Percentiles rank a stretch among this genome's conserved stretches.
Evolutionary conservation across 2,797 vertebrate species (phyloP).

Genomic region (Lepus townsendii): DNA sequence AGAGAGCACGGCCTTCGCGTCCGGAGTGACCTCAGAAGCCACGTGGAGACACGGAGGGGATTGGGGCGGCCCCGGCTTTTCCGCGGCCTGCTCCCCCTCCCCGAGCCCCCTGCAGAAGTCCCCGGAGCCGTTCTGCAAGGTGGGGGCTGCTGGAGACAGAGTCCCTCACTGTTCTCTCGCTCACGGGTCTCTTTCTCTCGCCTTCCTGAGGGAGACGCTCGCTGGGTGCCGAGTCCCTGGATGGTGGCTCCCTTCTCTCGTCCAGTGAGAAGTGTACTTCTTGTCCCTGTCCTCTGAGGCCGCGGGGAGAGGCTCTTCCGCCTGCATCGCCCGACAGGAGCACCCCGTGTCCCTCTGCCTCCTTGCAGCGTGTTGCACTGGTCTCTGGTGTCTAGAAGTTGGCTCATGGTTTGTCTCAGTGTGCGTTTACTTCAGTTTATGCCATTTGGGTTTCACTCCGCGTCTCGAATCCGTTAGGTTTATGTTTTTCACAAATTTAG

Average conservation of each 20-base stretch:
- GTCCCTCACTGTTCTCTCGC: not conserved
- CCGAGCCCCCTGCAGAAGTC: not conserved
- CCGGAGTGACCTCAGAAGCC: too few relatives aligned
- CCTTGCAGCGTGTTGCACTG: not conserved
- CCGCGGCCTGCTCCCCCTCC: too few relatives aligned
- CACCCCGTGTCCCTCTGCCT: not conserved
- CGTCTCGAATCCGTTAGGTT: not conserved
- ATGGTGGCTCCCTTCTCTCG: not conserved
- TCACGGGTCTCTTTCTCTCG: not conserved
- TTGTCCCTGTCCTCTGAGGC: not conserved
- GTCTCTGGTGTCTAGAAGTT: not conserved
- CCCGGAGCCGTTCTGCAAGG: not conserved
- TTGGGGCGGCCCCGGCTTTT: too few relatives aligned
- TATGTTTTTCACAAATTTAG: not conserved
- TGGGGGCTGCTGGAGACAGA: not conserved
- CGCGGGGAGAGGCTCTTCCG: not conserved
- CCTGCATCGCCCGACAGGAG: not conserved
- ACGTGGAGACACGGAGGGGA: too few relatives aligned
- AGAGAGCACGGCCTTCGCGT: too few relatives aligned
- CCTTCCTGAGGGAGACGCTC: not conserved
- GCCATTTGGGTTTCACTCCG: not conserved
- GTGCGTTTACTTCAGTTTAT: not conserved
- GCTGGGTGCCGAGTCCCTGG: not conserved
- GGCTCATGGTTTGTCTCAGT: not conserved
- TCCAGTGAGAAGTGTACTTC: not conserved